These are phyloP conservation scores for Leptestheria dahalacensis DNA, from an alignment of 1,140 invertebrate species.

Conservation along the genomic window DNA sequence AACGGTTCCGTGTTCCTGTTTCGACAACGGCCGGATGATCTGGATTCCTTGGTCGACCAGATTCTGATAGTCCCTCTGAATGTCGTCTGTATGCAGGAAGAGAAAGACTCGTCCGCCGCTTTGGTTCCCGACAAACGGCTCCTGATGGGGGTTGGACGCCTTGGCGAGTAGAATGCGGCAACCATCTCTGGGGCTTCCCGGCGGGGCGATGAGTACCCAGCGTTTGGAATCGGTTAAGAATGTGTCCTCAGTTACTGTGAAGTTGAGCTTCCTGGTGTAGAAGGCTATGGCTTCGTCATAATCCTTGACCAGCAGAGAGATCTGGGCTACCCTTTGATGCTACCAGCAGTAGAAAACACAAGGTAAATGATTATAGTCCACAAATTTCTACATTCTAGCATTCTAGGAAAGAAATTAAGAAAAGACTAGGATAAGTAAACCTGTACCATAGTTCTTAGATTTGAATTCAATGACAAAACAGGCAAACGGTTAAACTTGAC, in stretches of 20 bases:
- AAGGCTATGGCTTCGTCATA: conserved; percentile 11
- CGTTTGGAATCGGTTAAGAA: not conserved
- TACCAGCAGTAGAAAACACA: too few species aligned
- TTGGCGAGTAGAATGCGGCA: conserved; percentile 9
- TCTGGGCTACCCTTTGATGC: not conserved
- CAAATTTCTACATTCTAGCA: too few species aligned
- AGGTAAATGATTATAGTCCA: too few species aligned
- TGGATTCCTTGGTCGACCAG: not conserved
- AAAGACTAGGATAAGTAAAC: too few species aligned
- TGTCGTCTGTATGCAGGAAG: conserved; percentile 13
- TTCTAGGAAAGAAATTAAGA: too few species aligned
- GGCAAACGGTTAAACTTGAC: too few species aligned
- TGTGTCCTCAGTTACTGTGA: conserved; percentile 3
- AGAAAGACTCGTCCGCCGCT: conserved; percentile 9
- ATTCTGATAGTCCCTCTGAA: conserved; percentile 13
- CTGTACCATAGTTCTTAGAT: too few species aligned
- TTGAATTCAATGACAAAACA: too few species aligned
- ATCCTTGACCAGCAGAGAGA: conserved; percentile 5
- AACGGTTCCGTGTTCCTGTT: conserved; percentile 1
- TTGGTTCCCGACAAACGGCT: conserved; percentile 10
- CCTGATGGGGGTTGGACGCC: not conserved
- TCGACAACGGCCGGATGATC: not conserved
- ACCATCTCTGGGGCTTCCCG: not conserved
- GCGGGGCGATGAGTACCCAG: conserved; percentile 10
- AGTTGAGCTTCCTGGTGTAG: conserved; percentile 8